A percentile compares a stretch with the other conserved stretches of the same genome.
Conservation (phyloP, 1,140 invertebrate species). For the Drosophila repletoides region DNA sequence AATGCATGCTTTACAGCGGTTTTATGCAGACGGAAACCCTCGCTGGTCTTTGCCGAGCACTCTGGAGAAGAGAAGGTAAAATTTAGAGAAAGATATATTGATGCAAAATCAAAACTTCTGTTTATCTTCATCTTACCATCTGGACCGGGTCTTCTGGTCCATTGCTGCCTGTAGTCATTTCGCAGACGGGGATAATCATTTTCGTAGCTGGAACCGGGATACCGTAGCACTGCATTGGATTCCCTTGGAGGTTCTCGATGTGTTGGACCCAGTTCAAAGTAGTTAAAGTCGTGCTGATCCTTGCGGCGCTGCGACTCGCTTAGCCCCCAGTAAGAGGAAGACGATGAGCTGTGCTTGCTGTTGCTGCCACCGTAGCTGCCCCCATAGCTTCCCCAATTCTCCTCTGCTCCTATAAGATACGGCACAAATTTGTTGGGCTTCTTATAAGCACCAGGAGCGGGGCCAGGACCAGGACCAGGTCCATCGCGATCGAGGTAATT, state of each 20-base stretch:
- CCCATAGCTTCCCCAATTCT: slow-evolving; percentile 80
- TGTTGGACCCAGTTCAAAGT: slow-evolving; percentile 67
- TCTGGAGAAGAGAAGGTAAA: slow-evolving; percentile 83
- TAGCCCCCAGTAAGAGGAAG: slow-evolving; percentile 67
- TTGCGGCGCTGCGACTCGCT: slow-evolving; percentile 67
- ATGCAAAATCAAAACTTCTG: neutral
- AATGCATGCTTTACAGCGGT: slow-evolving; percentile 86
- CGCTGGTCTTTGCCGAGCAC: slow-evolving; percentile 88
- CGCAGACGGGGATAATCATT: slow-evolving; percentile 48
- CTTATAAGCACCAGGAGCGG: slow-evolving; percentile 55
- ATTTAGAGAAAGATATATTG: neutral
- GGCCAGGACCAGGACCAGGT: slow-evolving; percentile 21
- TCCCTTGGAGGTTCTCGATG: slow-evolving; percentile 49
- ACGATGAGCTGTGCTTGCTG: slow-evolving; percentile 64
- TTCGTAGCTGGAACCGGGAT: slow-evolving; percentile 74
- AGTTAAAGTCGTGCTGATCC: slow-evolving; percentile 77
- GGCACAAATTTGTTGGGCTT: slow-evolving; percentile 75
- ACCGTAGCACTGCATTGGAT: slow-evolving; percentile 66
- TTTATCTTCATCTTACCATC: slow-evolving; percentile 58
- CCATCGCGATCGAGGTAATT: slow-evolving; percentile 76
- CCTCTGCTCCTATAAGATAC: slow-evolving; percentile 70
- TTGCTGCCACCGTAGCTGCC: slow-evolving; percentile 79
- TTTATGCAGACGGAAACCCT: slow-evolving; percentile 88
- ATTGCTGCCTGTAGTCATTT: slow-evolving; percentile 72
- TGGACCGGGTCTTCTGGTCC: slow-evolving; percentile 72